These are phyloP conservation scores for Lamprotornis superbus DNA, from an alignment of 2,113 vertebrate genomes.

Conservation along the genomic window DNA sequence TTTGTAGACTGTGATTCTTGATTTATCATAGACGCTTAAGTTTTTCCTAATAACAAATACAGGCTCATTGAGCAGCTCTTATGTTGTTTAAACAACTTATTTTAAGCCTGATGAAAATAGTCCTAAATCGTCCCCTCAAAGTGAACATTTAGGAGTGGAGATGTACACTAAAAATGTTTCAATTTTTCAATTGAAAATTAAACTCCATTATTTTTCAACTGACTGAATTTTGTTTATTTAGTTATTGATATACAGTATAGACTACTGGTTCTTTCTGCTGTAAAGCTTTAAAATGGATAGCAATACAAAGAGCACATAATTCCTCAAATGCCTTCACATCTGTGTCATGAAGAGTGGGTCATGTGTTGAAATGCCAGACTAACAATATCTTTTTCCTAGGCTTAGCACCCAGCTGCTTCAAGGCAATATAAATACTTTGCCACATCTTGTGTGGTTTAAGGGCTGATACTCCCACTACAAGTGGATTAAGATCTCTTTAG, in stretches of 20 bases:
- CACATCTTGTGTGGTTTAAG: neutral
- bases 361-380: neutral
- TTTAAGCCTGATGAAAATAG: neutral
- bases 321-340: neutral
- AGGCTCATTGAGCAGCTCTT: neutral
- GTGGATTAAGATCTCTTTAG: neutral
- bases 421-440: neutral
- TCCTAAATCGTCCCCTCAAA: neutral
- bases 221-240: neutral
- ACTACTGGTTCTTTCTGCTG: neutral
- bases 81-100: neutral
- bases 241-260: neutral
- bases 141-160: rapidly evolving
- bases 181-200: neutral
- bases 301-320: neutral
- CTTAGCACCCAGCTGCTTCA: neutral
- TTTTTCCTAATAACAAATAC: neutral
- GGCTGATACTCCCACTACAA: neutral
- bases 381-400: neutral
- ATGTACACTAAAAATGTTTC: neutral
- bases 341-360: rapidly evolving
- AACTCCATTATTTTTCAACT: neutral
- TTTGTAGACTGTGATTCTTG: neutral
- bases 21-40: neutral
- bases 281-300: neutral